A percentile compares a stretch with the other conserved stretches of the same genome.
These are phyloP conservation scores for Trinectes maculatus DNA, from an alignment of 2,113 vertebrate species.

Conservation along the genomic window DNA sequence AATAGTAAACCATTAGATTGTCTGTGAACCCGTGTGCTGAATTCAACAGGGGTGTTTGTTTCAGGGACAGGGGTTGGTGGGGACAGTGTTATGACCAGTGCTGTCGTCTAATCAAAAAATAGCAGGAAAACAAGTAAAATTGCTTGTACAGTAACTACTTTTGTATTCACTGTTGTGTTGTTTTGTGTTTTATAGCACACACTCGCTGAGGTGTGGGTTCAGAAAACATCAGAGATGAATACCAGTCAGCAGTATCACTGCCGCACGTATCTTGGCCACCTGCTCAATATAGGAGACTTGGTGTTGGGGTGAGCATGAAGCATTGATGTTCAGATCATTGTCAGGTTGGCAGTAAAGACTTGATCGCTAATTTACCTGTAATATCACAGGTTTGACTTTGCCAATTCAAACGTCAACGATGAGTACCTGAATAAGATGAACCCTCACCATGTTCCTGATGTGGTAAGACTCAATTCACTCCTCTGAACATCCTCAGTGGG, in stretches of 20 bases:
- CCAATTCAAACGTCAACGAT: slow-evolving; percentile 95
- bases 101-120: slow-evolving; percentile 3
- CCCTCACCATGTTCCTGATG: slow-evolving; percentile 89
- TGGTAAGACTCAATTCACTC: slow-evolving; percentile 84
- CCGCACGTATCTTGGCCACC: slow-evolving; percentile 93
- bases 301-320: slow-evolving; percentile 86
- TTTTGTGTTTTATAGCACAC: slow-evolving; percentile 85
- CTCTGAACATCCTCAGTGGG: neutral
- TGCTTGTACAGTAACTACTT: slow-evolving; percentile 14
- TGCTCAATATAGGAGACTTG: slow-evolving; percentile 95
- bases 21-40: slow-evolving; percentile 37
- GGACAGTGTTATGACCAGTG: slow-evolving; percentile 21
- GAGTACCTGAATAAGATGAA: slow-evolving; percentile 97
- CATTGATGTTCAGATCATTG: neutral
- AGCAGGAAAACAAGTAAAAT: neutral
- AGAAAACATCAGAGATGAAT: slow-evolving; percentile 94
- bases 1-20: slow-evolving; percentile 64
- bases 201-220: slow-evolving; percentile 95
- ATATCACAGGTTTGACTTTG: slow-evolving; percentile 90
- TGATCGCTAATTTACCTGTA: slow-evolving; percentile 11
- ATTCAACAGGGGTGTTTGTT: slow-evolving; percentile 42
- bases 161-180: slow-evolving; percentile 10
- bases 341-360: neutral
- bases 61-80: neutral
- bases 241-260: slow-evolving; percentile 95